A percentile compares a stretch with the other conserved stretches of the same genome.
Conservation (phyloP, 2,888 invertebrate species). For the Cheilosia grossa region DNA sequence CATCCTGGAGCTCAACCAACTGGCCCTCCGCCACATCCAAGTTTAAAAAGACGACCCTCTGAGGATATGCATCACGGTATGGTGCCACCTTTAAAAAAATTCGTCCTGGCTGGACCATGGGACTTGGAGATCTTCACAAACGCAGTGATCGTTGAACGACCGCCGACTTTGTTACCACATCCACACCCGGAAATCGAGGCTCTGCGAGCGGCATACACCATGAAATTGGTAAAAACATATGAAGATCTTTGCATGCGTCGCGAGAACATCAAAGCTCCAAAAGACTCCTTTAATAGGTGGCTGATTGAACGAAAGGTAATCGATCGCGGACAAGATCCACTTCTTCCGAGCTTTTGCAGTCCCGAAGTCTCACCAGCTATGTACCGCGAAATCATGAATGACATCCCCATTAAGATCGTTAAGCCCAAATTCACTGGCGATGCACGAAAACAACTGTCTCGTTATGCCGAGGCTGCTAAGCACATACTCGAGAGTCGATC, state of each 20-base stretch:
- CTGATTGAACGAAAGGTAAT: slow-evolving; percentile 96
- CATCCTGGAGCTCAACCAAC: slow-evolving; percentile 81
- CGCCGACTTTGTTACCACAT: slow-evolving; percentile 93
- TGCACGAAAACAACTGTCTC: slow-evolving; percentile 95
- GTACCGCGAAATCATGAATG: slow-evolving; percentile 99
- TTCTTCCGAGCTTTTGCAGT: slow-evolving; percentile 95
- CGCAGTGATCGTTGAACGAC: slow-evolving; percentile 91
- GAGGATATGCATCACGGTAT: slow-evolving; percentile 81
- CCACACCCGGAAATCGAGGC: slow-evolving; percentile 97
- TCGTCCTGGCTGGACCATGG: slow-evolving; percentile 96
- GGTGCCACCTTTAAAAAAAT: slow-evolving; percentile 92
- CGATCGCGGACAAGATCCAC: slow-evolving; percentile 94
- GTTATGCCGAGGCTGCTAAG: slow-evolving; percentile 98
- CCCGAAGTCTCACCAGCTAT: slow-evolving; percentile 96
- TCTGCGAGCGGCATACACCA: slow-evolving; percentile 91
- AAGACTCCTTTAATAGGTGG: slow-evolving; percentile 98
- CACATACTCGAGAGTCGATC: slow-evolving; percentile 97
- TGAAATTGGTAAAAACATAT: slow-evolving; percentile 94
- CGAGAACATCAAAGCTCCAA: slow-evolving; percentile 96
- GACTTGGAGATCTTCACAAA: slow-evolving; percentile 97
- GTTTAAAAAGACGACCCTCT: slow-evolving; percentile 81
- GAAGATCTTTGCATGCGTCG: slow-evolving; percentile 97
- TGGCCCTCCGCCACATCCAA: slow-evolving; percentile 77
- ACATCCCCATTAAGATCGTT: slow-evolving; percentile 97
- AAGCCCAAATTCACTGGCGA: slow-evolving; percentile 97